These are phyloP conservation scores for Dreissena rostriformis DNA, from an alignment of 1,140 invertebrate species.

Conservation along the genomic window DNA sequence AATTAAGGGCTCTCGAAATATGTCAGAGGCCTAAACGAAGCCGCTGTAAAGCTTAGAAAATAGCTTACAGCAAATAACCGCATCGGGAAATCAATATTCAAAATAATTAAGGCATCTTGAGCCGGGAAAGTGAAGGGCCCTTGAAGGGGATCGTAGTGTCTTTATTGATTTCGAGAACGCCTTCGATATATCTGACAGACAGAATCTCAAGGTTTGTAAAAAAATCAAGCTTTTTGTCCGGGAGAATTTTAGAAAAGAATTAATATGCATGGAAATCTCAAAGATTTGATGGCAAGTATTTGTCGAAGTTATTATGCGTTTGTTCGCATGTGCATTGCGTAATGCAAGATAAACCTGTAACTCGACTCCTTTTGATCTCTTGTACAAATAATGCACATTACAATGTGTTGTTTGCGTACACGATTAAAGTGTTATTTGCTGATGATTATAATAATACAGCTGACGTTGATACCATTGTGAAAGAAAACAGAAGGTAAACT, in stretches of 20 bases:
- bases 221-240: neutral
- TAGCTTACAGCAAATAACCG: too few relatives aligned
- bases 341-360: neutral
- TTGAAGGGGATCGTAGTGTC: slow-evolving; percentile 32
- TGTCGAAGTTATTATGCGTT: neutral
- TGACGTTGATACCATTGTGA: neutral
- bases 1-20: too few relatives aligned
- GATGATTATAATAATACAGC: neutral
- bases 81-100: slow-evolving; percentile 33
- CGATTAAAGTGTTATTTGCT: neutral
- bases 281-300: neutral
- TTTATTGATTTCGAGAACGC: slow-evolving; percentile 24
- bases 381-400: neutral
- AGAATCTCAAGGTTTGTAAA: neutral
- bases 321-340: neutral
- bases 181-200: slow-evolving; percentile 36
- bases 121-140: slow-evolving; percentile 32
- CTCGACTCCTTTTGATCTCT: neutral
- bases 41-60: too few relatives aligned
- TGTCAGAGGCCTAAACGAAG: too few relatives aligned
- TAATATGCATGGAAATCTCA: slow-evolving; percentile 35
- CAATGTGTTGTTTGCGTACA: neutral
- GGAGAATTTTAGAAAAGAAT: slow-evolving; percentile 11
- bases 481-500: too few relatives aligned
- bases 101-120: slow-evolving; percentile 41